Base-by-base conservation (phyloP, 2,113 vertebrate genomes). In the Nanorana parkeri region DNA sequence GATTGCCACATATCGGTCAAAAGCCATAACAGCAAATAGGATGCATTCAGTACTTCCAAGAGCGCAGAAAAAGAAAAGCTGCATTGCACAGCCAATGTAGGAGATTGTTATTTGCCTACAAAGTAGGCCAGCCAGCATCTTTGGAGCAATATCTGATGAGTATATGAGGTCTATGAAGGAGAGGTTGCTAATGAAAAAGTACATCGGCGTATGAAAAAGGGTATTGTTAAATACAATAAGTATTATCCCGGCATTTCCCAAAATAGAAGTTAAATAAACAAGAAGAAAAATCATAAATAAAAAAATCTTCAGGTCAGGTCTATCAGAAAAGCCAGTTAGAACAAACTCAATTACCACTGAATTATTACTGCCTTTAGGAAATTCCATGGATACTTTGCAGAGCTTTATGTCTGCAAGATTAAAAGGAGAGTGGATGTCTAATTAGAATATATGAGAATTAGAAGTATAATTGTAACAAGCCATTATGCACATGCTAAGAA, bases 21-120 rank as follows among this genome's bases (percentile, higher is more conserved):
- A 88, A 52, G 89, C 89, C 89, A 88, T 87, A 76, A 86, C 77
- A 0, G 85, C 85, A 72, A 89, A 78, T 5, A 89, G 85, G 0
- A 78, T 0, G 36, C 80, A 82, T 17, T 82, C 71, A 17, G 28
- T 75, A 16, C 61, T 71, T 3, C 61, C 80, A 2, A 75, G 21
- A 13, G 56, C 68, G 67, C 56, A 67, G 5, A 75, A 82, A 19
- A 61, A 24, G 17, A 67, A 82, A 3, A 82, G 51, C 26, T 82
- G 80, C 4, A 75, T n/a, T 15, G 71, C 71, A 67, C 80, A 82
- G 16, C 71, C 63, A 58, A 58, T 5, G 23, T 64, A 82, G 2
- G 80, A 82, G 15, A 82, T 82, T 3, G 29, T 24, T 36, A 32
- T 75, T 32, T 68, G 17, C 20, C 24, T 20, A 11, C 32, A 72